Evolutionary conservation across 2,113 vertebrate genomes (phyloP).

Genomic region (Megaceryle torquata): DNA sequence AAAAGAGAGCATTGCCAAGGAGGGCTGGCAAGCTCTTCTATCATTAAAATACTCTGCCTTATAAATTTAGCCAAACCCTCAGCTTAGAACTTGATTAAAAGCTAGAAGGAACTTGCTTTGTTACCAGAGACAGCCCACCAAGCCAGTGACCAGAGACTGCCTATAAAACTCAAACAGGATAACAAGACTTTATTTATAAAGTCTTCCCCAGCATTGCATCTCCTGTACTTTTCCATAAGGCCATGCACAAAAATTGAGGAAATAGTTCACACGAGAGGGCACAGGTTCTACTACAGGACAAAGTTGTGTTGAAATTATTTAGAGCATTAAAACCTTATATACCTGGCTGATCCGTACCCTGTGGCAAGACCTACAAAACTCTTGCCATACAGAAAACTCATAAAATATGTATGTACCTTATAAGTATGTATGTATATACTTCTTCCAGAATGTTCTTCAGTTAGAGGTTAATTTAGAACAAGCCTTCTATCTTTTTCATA

Average conservation of each 20-base stretch:
- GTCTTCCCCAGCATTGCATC: background rate
- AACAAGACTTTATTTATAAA: background rate
- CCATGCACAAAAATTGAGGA: background rate
- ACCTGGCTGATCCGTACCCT: background rate
- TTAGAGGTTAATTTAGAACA: background rate
- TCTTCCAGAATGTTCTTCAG: background rate
- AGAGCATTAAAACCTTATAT: background rate
- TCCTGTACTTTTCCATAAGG: background rate
- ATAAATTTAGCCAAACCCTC: slow-evolving; percentile 53
- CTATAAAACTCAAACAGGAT: background rate
- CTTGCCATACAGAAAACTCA: background rate
- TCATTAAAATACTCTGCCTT: slow-evolving; percentile 43
- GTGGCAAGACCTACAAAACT: background rate
- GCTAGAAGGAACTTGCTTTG: background rate
- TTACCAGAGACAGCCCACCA: background rate
- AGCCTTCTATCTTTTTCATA: background rate
- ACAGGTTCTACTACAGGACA: background rate
- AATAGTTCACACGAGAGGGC: background rate
- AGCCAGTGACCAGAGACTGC: background rate
- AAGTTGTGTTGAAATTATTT: background rate
- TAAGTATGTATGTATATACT: background rate
- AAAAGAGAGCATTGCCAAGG: slow-evolving; percentile 59
- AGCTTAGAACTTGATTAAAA: slow-evolving; percentile 51
- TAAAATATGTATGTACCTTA: background rate
- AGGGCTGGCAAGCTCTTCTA: slow-evolving; percentile 44